These are phyloP conservation scores for Polia nebulosa DNA, from an alignment of 2,888 invertebrate genomes.

Conservation along the genomic window DNA sequence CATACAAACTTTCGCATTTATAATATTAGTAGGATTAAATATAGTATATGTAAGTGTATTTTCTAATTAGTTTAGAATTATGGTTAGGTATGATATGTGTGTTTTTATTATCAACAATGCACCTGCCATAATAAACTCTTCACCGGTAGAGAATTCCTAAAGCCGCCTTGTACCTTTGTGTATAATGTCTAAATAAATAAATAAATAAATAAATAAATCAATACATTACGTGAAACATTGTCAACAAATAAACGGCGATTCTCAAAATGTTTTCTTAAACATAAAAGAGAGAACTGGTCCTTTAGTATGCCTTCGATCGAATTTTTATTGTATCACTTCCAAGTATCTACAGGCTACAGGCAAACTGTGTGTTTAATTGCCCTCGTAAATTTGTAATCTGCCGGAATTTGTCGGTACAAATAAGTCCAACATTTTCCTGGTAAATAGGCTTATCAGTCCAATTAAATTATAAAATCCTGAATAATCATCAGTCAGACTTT, in stretches of 20 bases:
- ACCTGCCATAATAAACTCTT: too few species aligned
- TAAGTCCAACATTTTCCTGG: slow-evolving; percentile 5
- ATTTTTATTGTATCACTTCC: slow-evolving; percentile 42
- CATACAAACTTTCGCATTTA: too few species aligned
- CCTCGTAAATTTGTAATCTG: slow-evolving; percentile 46
- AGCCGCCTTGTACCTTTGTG: too few species aligned
- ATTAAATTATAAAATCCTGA: slow-evolving; percentile 28
- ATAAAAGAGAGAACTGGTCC: slow-evolving; percentile 25
- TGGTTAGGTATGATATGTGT: too few species aligned
- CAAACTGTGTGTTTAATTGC: slow-evolving; percentile 50
- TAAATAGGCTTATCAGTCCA: slow-evolving; percentile 12
- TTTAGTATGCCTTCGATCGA: slow-evolving; percentile 1
- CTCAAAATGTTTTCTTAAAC: slow-evolving; percentile 25
- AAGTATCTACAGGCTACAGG: slow-evolving; percentile 23
- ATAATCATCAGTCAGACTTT: slow-evolving; percentile 4
- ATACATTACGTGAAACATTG: slow-evolving; percentile 1
- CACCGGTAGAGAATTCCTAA: too few species aligned
- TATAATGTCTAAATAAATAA: too few species aligned
- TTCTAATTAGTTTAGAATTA: too few species aligned
- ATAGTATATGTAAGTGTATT: too few species aligned
- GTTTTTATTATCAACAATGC: too few species aligned
- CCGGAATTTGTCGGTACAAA: slow-evolving; percentile 33
- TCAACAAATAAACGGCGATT: slow-evolving; percentile 13
- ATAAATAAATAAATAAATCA: not conserved
- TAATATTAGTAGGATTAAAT: too few species aligned